phyloP scores from a whole-genome alignment of 2,888 invertebrate species.

The Vesta saturnalis region DNA sequence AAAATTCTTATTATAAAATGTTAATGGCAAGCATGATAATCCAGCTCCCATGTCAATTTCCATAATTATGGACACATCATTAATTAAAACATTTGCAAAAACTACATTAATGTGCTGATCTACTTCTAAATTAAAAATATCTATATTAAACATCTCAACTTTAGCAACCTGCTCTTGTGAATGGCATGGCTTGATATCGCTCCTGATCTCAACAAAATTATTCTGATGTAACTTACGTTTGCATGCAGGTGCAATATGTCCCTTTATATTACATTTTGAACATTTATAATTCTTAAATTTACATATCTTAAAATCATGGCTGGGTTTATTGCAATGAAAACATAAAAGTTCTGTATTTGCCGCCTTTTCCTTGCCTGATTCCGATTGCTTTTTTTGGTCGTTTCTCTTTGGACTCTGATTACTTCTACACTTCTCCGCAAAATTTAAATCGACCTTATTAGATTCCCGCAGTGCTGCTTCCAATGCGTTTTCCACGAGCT shows the following conservation, averaged over 20 bases:
- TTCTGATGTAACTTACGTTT: constrained; percentile 3
- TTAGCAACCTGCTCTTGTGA: not conserved
- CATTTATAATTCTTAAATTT: constrained; percentile 31
- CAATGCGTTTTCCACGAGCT: not conserved
- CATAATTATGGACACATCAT: constrained; percentile 13
- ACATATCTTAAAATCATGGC: constrained; percentile 33
- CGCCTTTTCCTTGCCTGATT: not conserved
- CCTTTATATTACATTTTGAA: constrained; percentile 28
- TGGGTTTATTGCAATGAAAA: constrained; percentile 19
- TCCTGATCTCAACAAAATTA: not conserved
- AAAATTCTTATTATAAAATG: constrained; percentile 20
- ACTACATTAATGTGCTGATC: constrained; percentile 16
- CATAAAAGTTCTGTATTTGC: not conserved
- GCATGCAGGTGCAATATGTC: constrained; percentile 24
- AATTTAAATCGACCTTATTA: not conserved
- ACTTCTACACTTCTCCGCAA: not conserved
- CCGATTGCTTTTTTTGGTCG: not conserved
- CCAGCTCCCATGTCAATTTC: constrained; percentile 27
- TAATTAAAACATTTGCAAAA: constrained; percentile 15
- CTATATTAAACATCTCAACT: constrained; percentile 13
- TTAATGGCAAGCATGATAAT: constrained; percentile 14
- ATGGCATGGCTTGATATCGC: not conserved
- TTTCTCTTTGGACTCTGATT: not conserved
- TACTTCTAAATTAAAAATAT: constrained; percentile 13
- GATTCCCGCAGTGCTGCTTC: not conserved